These are phyloP conservation scores for Arnoldichthys spilopterus DNA, from an alignment of 2,797 vertebrate genomes.

Conservation along the genomic window DNA sequence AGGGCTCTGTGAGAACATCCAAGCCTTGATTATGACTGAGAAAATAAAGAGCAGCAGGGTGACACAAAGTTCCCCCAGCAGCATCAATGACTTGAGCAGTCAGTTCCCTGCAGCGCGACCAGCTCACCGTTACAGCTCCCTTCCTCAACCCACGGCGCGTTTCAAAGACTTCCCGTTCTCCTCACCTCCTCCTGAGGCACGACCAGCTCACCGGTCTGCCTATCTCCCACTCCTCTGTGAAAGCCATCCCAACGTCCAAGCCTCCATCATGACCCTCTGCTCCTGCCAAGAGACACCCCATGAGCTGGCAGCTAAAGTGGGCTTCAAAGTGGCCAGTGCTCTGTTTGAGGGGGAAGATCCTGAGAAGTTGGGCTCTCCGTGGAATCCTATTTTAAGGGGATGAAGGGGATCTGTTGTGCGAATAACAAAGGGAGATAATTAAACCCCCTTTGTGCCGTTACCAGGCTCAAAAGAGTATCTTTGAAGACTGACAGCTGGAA, in stretches of 20 bases:
- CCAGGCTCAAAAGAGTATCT: constrained; percentile 48
- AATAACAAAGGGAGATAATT: constrained; percentile 71
- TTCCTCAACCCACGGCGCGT: constrained; percentile 60
- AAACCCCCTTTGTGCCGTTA: constrained; percentile 61
- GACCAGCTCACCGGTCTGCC: constrained; percentile 62
- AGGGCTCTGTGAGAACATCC: background rate
- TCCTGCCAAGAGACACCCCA: constrained; percentile 42
- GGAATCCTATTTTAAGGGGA: constrained; percentile 58
- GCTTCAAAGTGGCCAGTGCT: constrained; percentile 49
- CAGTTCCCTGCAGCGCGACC: constrained; percentile 18
- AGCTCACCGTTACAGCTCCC: constrained; percentile 25
- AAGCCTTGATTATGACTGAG: background rate
- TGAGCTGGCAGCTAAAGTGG: constrained; percentile 25
- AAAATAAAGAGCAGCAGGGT: constrained; percentile 3
- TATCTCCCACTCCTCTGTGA: constrained; percentile 45
- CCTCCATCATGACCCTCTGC: constrained; percentile 29
- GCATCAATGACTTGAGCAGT: constrained; percentile 21
- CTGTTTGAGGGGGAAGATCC: constrained; percentile 32
- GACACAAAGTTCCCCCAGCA: constrained; percentile 18
- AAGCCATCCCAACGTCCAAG: constrained; percentile 38
- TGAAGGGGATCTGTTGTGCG: constrained; percentile 65
- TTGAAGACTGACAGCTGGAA: constrained; percentile 52
- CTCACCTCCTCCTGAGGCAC: constrained; percentile 30
- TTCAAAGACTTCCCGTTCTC: constrained; percentile 70
- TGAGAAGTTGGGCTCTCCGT: constrained; percentile 40